These are phyloP conservation scores for Clangula hyemalis DNA, from an alignment of 2,797 vertebrate species.

Conservation along the genomic window DNA sequence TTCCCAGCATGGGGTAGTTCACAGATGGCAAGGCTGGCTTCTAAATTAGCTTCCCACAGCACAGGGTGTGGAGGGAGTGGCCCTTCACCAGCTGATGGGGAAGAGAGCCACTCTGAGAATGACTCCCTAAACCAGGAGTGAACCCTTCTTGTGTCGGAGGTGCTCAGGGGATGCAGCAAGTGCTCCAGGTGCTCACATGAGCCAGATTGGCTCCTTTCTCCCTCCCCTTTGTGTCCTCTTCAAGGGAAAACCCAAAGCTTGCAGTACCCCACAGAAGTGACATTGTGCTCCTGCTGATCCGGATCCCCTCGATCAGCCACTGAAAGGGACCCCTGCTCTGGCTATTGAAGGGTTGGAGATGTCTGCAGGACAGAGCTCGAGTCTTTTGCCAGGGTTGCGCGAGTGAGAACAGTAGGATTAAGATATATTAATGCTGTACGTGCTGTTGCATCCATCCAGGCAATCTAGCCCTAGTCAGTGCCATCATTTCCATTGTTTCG, in stretches of 20 bases:
- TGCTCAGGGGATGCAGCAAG: not conserved
- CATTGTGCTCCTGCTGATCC: not conserved
- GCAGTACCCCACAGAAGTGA: not conserved
- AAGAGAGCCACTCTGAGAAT: not conserved
- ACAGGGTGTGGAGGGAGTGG: constrained; percentile 23
- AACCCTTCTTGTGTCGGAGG: not conserved
- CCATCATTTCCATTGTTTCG: constrained; percentile 20
- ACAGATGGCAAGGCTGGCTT: constrained; percentile 64
- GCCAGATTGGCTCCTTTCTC: not conserved
- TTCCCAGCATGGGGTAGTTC: constrained; percentile 65
- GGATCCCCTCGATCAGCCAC: not conserved
- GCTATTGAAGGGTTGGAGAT: constrained; percentile 38
- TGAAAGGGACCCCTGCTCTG: not conserved
- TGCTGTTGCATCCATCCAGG: not conserved
- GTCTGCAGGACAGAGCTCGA: constrained; percentile 7
- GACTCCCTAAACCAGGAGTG: not conserved
- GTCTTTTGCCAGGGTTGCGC: not conserved
- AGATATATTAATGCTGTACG: constrained; percentile 3
- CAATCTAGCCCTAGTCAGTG: not conserved
- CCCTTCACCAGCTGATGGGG: constrained; percentile 44
- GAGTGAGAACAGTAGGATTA: not conserved
- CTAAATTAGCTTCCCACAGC: constrained; percentile 64
- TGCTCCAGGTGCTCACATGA: constrained; percentile 4
- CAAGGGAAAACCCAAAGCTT: not conserved
- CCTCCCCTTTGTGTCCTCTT: not conserved